Evolutionary conservation across 2,888 invertebrate genomes (phyloP), one percentile per base, ranked within the genome.

Genomic region (Calameuta idolon): DNA sequence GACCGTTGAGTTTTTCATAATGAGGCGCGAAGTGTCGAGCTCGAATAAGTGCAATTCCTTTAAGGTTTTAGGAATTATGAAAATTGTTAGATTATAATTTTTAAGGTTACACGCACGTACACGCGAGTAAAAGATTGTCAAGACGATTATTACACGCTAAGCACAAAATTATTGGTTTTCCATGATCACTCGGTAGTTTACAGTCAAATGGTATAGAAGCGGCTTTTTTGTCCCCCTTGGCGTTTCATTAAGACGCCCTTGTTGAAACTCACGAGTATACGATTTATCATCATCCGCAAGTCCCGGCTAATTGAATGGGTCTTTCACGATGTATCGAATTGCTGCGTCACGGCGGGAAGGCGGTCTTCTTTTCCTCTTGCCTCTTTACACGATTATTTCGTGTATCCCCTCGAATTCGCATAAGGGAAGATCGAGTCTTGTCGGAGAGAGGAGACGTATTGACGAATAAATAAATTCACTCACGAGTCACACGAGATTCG

Each of bases 221-320:
- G 40, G 40, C 40, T 23, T 5, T 30, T 33, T 12, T n/a, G n/a
- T 34, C 11, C 71, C 15, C 71, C 33, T 33, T 79, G 79, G 79
- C 73, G 75, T 84, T 85, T 83, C 83, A 77, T 83, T 80, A 78
- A 81, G 34, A 30, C 74, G 79, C 79, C 78, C 79, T 80, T 83
- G 80, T 83, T 81, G 79, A 75, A 35, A 30, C 30, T 15, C 75
- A 74, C 69, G 77, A 73, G 75, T 76, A 80, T 33, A 79, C 74
- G 79, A 78, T 76, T 84, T 78, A 80, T 84, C 81, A 81, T 81
- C 76, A 75, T 30, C 33, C 75, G 71, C 55, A 68, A 40, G 31
- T 34, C 73, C 12, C 30, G 74, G 75, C 78, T 81, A 81, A 82
- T 85, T 85, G 82, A 83, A 84, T 81, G 82, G 79, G 76, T 78